Evolutionary conservation across 2,113 vertebrate species (phyloP).

Genomic region (Picathartes gymnocephalus): DNA sequence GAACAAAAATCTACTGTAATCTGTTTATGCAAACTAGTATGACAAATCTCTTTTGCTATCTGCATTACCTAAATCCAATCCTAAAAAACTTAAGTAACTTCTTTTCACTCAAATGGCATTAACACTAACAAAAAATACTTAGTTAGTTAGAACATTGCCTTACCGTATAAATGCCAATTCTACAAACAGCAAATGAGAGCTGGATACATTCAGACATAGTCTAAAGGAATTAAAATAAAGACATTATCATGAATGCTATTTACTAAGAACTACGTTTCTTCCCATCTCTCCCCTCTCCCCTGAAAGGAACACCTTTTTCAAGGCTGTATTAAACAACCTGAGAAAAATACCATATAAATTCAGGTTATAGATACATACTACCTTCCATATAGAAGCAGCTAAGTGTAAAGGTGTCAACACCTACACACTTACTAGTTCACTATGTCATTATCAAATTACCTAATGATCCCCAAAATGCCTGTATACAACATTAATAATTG

Average conservation of each 20-base stretch:
- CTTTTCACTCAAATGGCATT: not conserved
- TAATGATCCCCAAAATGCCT: not conserved
- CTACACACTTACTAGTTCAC: not conserved
- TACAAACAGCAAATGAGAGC: constrained; percentile 88
- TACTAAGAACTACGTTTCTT: not conserved
- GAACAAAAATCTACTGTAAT: not conserved
- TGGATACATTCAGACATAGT: constrained; percentile 90
- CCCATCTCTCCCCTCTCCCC: not conserved
- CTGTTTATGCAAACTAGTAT: not conserved
- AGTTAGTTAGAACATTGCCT: constrained; percentile 59
- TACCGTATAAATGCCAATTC: constrained; percentile 91
- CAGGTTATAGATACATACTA: not conserved
- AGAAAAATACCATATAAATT: not conserved
- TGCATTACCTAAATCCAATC: not conserved
- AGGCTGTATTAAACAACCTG: not conserved
- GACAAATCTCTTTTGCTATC: not conserved
- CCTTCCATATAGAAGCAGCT: not conserved
- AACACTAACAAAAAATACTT: constrained; percentile 7
- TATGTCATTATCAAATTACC: not conserved
- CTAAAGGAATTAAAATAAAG: constrained; percentile 73
- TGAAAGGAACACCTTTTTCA: not conserved
- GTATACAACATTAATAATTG: not conserved
- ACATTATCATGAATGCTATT: constrained; percentile 54
- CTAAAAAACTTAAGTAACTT: not conserved
- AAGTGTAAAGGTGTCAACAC: not conserved